Evolutionary conservation across 2,113 vertebrate genomes (phyloP), one percentile per base, ranked within the genome.

Genomic region (Stercorarius parasiticus): DNA sequence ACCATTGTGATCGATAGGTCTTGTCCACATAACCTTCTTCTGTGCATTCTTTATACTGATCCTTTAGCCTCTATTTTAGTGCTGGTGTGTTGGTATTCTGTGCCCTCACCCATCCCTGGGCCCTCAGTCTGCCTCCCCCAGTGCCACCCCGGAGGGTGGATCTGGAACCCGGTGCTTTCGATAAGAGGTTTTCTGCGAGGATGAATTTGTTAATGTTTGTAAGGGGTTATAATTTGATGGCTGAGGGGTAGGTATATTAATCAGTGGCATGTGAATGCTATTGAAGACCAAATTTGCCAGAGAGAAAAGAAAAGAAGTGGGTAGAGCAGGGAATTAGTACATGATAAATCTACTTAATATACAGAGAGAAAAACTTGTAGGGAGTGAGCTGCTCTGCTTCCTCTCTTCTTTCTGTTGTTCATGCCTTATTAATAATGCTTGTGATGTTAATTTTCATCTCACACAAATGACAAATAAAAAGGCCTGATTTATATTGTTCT

Each of bases 351-450:
- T 91, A 71, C 36, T 81, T 92, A 91, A 95, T 93, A 92, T 88
- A 93, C 69, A 87, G 30, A 88, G 73, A 74, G 36, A 93, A 45
- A 82, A 93, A 84, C 81, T 92, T 56, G 29, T 38, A 79, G 45
- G 62, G 90, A 96, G 45, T 1, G 29, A 92, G 66, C 72, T 81
- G 79, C 74, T 95, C 52, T 93, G 55, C 55, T 91, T 96, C 67
- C 49, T 95, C 82, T 92, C 82, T 82, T 78, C 90, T 94, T 95
- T 92, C 82, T 97, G 80, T 91, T 36, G 30, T 92, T 95, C 90
- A 70, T 82, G 71, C 78, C 94, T 96, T 96, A 97, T 97, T 97
- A 97, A 97, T 96, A 96, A 97, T 96, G 91, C 83, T 81, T 97
- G 86, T 97, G 95, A 96, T 93, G 94, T 95, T 97, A 93, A 97